These are phyloP conservation scores for Caretta caretta DNA, from an alignment of 2,113 vertebrate species.

Conservation along the genomic window DNA sequence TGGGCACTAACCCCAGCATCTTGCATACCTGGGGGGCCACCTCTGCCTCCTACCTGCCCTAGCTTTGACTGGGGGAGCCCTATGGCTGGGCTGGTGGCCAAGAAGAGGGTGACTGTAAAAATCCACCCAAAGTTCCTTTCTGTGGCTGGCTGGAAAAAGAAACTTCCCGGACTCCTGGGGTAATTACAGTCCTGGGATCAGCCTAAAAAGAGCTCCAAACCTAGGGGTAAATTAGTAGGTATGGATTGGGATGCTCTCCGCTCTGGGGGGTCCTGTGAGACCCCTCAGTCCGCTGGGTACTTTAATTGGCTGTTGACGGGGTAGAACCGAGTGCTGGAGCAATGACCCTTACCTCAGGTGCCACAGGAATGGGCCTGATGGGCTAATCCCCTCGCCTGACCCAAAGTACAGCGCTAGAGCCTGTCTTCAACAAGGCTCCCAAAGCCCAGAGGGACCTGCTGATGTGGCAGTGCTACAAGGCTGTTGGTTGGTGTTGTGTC, in stretches of 20 bases:
- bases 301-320: background rate
- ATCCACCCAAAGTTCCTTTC: background rate
- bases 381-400: background rate
- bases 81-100: background rate
- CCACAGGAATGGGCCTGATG: background rate
- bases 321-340: background rate
- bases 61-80: background rate
- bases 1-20: background rate
- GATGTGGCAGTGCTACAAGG: background rate
- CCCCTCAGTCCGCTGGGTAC: background rate
- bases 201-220: background rate
- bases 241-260: background rate
- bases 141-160: background rate
- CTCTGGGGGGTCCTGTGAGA: background rate
- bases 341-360: background rate
- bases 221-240: background rate
- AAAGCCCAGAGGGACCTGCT: background rate
- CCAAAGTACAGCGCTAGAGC: too few species aligned
- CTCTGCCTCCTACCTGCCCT: background rate
- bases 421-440: fast-evolving
- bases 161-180: background rate
- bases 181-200: background rate
- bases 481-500: background rate
- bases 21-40: background rate
- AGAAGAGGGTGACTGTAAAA: background rate